Percentiles rank a stretch among this genome's conserved stretches.
These are phyloP conservation scores for Myotis lucifugus DNA, from an alignment of 2,113 vertebrate species.

Conservation along the genomic window DNA sequence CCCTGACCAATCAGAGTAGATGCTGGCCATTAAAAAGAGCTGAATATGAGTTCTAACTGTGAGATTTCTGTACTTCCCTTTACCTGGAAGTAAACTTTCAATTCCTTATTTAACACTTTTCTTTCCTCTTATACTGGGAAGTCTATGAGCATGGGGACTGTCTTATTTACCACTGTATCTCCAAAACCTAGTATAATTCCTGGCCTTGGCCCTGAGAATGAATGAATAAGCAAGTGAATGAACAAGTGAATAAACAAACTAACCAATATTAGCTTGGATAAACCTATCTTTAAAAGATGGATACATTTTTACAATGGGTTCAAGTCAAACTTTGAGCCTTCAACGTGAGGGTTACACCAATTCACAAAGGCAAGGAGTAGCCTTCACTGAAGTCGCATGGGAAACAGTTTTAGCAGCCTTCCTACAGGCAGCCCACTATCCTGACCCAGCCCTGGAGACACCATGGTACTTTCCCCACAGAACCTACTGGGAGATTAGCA, in stretches of 20 bases:
- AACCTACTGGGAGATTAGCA: background rate
- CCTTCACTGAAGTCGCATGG: background rate
- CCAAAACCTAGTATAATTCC: background rate
- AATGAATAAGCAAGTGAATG: background rate
- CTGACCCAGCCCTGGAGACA: background rate
- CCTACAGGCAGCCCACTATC: background rate
- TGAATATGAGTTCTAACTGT: background rate
- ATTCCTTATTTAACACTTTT: background rate
- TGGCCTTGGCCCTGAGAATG: background rate
- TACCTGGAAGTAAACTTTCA: background rate
- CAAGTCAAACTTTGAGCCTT: constrained; percentile 4
- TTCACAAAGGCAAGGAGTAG: background rate
- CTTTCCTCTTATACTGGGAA: background rate
- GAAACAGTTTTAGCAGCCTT: background rate
- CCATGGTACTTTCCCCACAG: background rate
- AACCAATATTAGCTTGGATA: background rate
- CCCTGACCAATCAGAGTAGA: background rate
- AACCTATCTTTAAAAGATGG: background rate
- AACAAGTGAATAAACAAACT: background rate
- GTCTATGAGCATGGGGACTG: background rate
- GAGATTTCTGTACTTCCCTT: background rate
- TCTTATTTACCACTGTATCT: background rate
- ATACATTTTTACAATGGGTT: background rate
- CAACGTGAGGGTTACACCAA: background rate
- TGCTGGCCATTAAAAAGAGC: background rate